Base-by-base conservation (phyloP, 2,113 vertebrate genomes). In the Hypocryptadius cinnamomeus region DNA sequence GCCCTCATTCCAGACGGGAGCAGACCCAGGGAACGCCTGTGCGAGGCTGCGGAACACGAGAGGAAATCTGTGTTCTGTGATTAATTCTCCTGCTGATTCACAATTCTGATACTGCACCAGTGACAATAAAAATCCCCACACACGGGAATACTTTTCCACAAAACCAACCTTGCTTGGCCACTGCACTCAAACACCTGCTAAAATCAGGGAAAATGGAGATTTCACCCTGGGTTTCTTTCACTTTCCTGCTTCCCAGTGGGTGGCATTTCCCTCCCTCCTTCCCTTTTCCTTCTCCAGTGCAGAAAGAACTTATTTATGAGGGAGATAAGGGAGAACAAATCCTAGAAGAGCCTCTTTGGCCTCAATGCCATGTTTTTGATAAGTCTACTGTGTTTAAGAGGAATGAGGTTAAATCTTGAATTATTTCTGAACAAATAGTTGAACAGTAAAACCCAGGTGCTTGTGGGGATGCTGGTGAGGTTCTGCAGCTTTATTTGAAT, bases 401-500 rank as follows among this genome's bases (percentile, higher is more conserved):
- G 85, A 95, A 76, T 28, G 13, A 76, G 17, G 44, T 73, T 45
- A 24, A 65, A 51, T 57, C 44, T 73, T 73, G 23, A 95, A 47
- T 48, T 87, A 76, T 77, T 93, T 95, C 85, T 82, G 92, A 74
- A 50, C 42, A 3, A 11, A 39, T 1, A 15, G 76, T 14, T 35
- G 44, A 60, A 64, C 5, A 77, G 33, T 30, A 68, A 53, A 71
- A 81, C 51, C 31, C 37, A 35, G 61, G 59, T 61, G 37, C 28
- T 83, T 76, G 70, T 37, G 73, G 35, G 37, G 60, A 69, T 74
- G 78, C 68, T 66, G 59, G 74, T 93, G 89, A 93, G 90, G 28
- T 74, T 86, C 92, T 94, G 78, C 47, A 95, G 87, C 88, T 88
- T 92, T 76, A 70, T 39, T 96, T 45, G 70, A 92, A 63, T 15